These are phyloP conservation scores for Corydoras sp. DNA, from an alignment of 2,113 vertebrate species.

Conservation along the genomic window DNA sequence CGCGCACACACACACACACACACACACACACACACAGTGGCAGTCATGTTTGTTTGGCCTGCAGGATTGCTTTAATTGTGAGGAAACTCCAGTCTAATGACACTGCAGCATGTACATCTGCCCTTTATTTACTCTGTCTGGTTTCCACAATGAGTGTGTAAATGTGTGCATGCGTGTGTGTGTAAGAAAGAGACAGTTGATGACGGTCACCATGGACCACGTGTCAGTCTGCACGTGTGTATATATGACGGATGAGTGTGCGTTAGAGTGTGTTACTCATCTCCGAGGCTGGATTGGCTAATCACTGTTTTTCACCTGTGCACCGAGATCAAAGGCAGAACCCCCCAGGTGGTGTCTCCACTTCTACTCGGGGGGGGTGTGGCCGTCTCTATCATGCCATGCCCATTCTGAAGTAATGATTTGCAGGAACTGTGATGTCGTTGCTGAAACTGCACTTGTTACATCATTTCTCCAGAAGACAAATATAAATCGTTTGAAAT, in stretches of 20 bases:
- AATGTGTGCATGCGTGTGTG: constrained; percentile 30
- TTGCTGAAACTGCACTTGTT: constrained; percentile 60
- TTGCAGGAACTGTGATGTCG: constrained; percentile 61
- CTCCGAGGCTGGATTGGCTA: constrained; percentile 53
- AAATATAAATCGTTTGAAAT: not conserved
- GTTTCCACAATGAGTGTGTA: constrained; percentile 26
- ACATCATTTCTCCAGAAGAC: constrained; percentile 33
- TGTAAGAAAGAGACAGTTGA: constrained; percentile 27
- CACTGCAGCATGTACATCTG: constrained; percentile 55
- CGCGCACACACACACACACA: too few relatives aligned
- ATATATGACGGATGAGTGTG: constrained; percentile 42
- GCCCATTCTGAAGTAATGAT: constrained; percentile 38
- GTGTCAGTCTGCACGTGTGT: constrained; percentile 14
- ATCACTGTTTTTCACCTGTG: constrained; percentile 65
- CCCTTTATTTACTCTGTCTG: constrained; percentile 59
- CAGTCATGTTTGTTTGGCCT: constrained; percentile 44
- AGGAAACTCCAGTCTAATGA: constrained; percentile 64
- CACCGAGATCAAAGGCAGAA: constrained; percentile 69
- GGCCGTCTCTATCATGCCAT: constrained; percentile 47
- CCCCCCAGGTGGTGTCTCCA: constrained; percentile 36
- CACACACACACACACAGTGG: not conserved
- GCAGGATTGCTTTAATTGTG: constrained; percentile 33
- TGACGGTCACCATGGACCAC: too few relatives aligned
- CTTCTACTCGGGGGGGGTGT: constrained; percentile 29
- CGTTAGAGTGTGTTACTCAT: constrained; percentile 40